Conservation (phyloP, 1,140 invertebrate species). For the Caenorhabditis latens region DNA sequence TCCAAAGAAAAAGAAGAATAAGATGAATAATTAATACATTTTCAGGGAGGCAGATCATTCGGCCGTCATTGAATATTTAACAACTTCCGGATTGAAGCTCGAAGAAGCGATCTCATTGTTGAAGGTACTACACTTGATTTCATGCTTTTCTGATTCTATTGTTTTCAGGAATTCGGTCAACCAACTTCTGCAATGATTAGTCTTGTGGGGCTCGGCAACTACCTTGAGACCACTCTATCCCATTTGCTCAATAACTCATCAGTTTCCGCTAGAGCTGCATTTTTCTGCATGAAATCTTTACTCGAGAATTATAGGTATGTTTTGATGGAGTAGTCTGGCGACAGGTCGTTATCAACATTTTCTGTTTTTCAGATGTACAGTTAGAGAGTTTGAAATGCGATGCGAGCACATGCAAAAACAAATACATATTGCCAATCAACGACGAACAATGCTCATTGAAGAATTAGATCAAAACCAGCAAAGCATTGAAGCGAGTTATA, state of each 20-base stretch:
- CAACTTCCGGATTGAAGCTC: constrained; percentile 44
- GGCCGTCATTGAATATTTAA: constrained; percentile 50
- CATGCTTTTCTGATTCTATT: constrained; percentile 17
- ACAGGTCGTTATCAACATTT: too few relatives aligned
- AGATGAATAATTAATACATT: constrained; percentile 6
- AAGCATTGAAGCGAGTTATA: constrained; percentile 64
- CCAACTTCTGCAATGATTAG: constrained; percentile 36
- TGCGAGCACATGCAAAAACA: constrained; percentile 61
- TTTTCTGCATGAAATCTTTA: constrained; percentile 50
- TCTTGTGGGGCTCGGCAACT: constrained; percentile 35
- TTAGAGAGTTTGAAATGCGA: constrained; percentile 56
- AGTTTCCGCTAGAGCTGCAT: constrained; percentile 19
- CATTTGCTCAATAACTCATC: constrained; percentile 34
- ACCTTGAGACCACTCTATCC: constrained; percentile 20
- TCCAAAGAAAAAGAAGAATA: neutral
- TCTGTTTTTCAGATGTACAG: constrained; percentile 42
- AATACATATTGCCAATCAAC: constrained; percentile 62
- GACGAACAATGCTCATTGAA: constrained; percentile 61
- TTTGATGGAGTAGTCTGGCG: neutral
- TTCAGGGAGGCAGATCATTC: constrained; percentile 33
- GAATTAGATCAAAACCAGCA: constrained; percentile 62
- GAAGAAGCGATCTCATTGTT: constrained; percentile 49
- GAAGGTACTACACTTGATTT: constrained; percentile 23
- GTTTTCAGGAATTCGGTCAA: constrained; percentile 44
- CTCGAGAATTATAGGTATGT: constrained; percentile 41